Evolutionary conservation across 2,888 invertebrate genomes (phyloP), one percentile per base, ranked within the genome.

Genomic region (Trissonchulus sp.): DNA sequence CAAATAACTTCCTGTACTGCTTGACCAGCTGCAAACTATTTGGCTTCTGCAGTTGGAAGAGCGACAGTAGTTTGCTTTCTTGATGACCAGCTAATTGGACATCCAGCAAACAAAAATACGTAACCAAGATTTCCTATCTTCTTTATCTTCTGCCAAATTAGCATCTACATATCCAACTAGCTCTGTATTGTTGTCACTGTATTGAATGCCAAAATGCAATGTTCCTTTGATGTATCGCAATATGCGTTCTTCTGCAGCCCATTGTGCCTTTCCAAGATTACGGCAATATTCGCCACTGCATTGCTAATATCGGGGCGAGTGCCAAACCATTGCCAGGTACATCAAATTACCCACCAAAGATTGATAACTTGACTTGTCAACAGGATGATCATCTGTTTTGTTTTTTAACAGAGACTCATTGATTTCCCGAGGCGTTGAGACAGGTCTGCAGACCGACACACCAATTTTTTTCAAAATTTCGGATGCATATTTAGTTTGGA

Each of bases 11-110:
- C 79, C 71, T 78, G 72, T 1, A 75, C 65, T 33, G 77, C 77
- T n/a, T 38, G 69, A 18, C 76, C 37, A 1, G 83, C 75, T 1
- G 84, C 83, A 1, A 83, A 76, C 76, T 82, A 83, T 77, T 85
- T 83, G 0, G 84, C 81, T 78, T 84, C 84, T 2, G 83, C 83
- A 0, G 82, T 81, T 8, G 83, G 83, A 0, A 82, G 60, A 0
- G 82, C 79, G 1, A 83, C 82, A 35, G 78, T 72, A 23, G 75
- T 75, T 76, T 84, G 84, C 76, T 80, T 84, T 63, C 77, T 82
- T 3, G 81, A 81, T 0, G 71, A 75, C 84, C 84, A 85, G 30
- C 75, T 73, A 1, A 84, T 79, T 0, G 80, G 79, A 63, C 77
- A 77, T 35, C 81, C 82, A 77, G 76, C 80, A 0, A 82, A 63